phyloP scores from a whole-genome alignment of 2,888 invertebrate species.

The Lochmaea crataegi region DNA sequence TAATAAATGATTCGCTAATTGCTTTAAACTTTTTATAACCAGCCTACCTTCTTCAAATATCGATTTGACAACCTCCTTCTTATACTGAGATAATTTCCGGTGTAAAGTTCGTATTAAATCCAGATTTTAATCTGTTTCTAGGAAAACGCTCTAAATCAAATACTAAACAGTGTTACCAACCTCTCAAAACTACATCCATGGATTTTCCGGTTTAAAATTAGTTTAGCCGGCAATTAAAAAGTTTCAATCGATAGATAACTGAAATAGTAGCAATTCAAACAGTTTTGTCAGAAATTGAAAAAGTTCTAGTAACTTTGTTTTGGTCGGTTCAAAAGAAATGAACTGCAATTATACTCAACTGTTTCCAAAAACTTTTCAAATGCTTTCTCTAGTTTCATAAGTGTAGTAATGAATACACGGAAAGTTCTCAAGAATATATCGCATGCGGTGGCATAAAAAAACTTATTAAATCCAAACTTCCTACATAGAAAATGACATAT shows the following conservation, averaged over 20 bases:
- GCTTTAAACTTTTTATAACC: too few species aligned
- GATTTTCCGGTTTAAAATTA: not conserved
- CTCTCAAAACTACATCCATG: not conserved
- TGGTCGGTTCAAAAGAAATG: slow-evolving; percentile 18
- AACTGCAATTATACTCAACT: slow-evolving; percentile 40
- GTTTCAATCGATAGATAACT: slow-evolving; percentile 1
- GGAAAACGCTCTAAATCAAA: too few species aligned
- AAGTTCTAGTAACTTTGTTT: too few species aligned
- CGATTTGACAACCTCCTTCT: too few species aligned
- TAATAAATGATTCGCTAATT: too few species aligned
- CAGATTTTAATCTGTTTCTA: too few species aligned
- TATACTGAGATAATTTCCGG: too few species aligned
- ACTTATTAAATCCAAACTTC: too few species aligned
- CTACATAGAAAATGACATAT: too few species aligned
- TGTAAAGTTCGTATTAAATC: too few species aligned
- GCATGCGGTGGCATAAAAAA: not conserved
- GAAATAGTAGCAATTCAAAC: slow-evolving; percentile 16
- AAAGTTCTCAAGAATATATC: not conserved
- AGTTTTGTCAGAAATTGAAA: slow-evolving; percentile 41
- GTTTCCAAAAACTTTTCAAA: slow-evolving; percentile 30
- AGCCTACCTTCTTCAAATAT: too few species aligned
- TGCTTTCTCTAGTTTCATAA: not conserved
- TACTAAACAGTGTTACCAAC: not conserved
- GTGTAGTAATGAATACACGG: not conserved
- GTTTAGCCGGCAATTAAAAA: slow-evolving; percentile 10